Percentiles rank a stretch among this genome's conserved stretches.
These are phyloP conservation scores for Cybosia mesomella DNA, from an alignment of 2,888 invertebrate genomes.

Conservation along the genomic window DNA sequence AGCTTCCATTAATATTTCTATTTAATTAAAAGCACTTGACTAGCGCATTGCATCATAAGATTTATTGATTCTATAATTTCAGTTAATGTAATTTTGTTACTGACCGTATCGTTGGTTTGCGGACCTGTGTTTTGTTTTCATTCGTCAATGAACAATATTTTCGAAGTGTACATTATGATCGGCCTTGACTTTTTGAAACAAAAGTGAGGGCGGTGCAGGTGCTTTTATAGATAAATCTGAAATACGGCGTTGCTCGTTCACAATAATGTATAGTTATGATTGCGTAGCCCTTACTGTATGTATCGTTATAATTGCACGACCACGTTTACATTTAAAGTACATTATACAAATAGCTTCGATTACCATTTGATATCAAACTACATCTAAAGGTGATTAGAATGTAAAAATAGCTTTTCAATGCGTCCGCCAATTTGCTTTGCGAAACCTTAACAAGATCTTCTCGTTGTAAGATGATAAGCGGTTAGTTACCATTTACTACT, in stretches of 20 bases:
- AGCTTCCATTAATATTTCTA: constrained; percentile 35
- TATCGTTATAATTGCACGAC: constrained; percentile 4
- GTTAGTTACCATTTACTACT: constrained; percentile 32
- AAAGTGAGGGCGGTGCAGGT: constrained; percentile 61
- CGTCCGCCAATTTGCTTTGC: constrained; percentile 11
- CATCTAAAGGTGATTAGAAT: constrained; percentile 35
- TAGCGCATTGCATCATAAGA: constrained; percentile 42
- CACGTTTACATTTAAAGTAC: background rate
- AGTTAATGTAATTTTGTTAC: constrained; percentile 32
- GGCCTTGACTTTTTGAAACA: constrained; percentile 70
- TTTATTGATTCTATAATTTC: constrained; percentile 35
- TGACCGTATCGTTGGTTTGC: constrained; percentile 40
- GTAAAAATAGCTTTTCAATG: constrained; percentile 33
- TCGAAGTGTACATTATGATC: constrained; percentile 42
- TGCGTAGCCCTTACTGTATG: constrained; percentile 44
- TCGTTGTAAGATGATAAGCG: constrained; percentile 26
- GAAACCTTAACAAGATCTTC: constrained; percentile 16
- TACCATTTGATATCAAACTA: constrained; percentile 28
- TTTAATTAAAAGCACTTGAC: constrained; percentile 35
- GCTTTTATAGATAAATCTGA: constrained; percentile 68
- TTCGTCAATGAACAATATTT: constrained; percentile 55
- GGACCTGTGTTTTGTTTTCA: constrained; percentile 57
- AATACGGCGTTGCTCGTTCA: constrained; percentile 55
- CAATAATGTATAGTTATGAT: constrained; percentile 70
- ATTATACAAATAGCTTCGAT: constrained; percentile 5